Conservation (phyloP, 2,888 invertebrate genomes). For the Portevinia maculata region DNA sequence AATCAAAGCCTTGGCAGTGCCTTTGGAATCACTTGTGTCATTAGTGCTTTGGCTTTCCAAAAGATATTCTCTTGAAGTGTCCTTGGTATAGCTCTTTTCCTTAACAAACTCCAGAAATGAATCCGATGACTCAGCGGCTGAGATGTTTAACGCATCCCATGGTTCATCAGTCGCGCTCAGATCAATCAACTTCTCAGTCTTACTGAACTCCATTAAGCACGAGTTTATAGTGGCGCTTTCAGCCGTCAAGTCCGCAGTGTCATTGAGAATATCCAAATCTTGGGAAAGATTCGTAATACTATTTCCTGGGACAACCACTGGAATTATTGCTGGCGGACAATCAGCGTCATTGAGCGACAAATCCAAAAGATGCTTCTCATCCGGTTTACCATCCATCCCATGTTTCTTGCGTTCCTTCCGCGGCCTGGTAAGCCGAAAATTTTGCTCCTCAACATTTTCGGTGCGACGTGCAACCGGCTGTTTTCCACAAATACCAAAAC, state of each 20-base stretch:
- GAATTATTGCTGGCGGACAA: conserved; percentile 31
- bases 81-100: not conserved
- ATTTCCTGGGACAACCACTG: conserved; percentile 11
- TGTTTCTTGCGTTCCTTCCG: conserved; percentile 62
- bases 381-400: not conserved
- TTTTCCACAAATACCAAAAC: not conserved
- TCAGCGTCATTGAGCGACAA: conserved; percentile 33
- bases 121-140: conserved; percentile 22
- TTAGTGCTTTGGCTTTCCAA: conserved; percentile 10
- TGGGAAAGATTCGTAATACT: not conserved
- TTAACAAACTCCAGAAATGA: conserved; percentile 37
- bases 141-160: not conserved
- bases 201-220: not conserved
- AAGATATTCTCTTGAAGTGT: conserved; percentile 33
- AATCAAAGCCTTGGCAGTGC: not conserved
- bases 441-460: conserved; percentile 57
- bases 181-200: conserved; percentile 33
- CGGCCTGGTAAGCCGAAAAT: conserved; percentile 72
- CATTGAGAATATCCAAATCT: conserved; percentile 26
- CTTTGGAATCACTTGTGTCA: conserved; percentile 5
- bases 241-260: not conserved
- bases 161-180: not conserved
- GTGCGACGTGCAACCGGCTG: conserved; percentile 35
- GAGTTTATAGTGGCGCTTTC: not conserved
- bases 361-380: conserved; percentile 38